Evolutionary conservation across 2,888 invertebrate genomes (phyloP), one percentile per base, ranked within the genome.

Genomic region (Amphipoea lucens): DNA sequence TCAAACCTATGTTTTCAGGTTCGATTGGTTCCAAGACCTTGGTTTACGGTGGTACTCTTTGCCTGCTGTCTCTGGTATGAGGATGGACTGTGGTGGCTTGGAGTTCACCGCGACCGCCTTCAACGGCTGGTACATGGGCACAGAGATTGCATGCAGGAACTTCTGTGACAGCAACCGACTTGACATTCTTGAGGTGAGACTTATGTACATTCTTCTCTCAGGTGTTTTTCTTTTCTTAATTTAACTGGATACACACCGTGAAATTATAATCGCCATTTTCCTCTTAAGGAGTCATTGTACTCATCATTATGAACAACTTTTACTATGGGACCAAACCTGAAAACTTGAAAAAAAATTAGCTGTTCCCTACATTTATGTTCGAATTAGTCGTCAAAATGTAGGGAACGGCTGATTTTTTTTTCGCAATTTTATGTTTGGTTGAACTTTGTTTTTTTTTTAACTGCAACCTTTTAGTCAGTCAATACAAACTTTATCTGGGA

Each of bases 71-170:
- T 98, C 99, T 0, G 98, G 97, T 87, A 99, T 99, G 99, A 97
- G 98, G 90, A 98, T 99, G 93, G 99, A 99, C 95, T 99, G 99
- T 90, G 99, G 99, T 2, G 99, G 99, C 0, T 95, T 99, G 62
- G 98, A 99, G 94, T 99, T 99, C 94, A 98, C 99, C 0, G 99
- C 98, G 0, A 98, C 98, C 9, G 99, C 99, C 17, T 99, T 99
- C 96, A 99, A 99, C 94, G 99, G 99, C 48, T 99, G 99, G 99
- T 99, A 99, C 95, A 99, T 99, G 99, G 98, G 98, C 87, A 99
- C 99, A 0, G 99, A 99, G 97, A 99, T 99, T 82, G 99, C 98
- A 14, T 98, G 99, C 91, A 97, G 99, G 80, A 98, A 99, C 96
- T 97, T 99, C 40, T 98, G 99, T 92, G 99, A 99, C 93, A 94